Conservation (phyloP, 2,888 invertebrate genomes). For the Acanthopleura granulata region DNA sequence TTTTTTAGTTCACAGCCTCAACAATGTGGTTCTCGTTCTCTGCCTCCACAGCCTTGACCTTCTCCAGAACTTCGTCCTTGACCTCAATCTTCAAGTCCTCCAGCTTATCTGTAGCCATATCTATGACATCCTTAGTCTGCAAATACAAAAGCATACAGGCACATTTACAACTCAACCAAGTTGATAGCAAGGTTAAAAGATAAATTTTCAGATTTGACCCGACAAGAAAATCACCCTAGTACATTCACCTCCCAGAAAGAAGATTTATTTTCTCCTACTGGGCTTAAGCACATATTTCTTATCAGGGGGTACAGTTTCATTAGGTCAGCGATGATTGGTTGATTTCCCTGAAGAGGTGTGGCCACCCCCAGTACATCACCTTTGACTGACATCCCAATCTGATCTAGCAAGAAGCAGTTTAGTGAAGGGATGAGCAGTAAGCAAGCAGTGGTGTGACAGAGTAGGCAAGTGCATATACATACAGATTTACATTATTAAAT, state of each 20-base stretch:
- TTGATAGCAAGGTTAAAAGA: too few relatives aligned
- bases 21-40: slow-evolving; percentile 29
- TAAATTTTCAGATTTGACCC: too few relatives aligned
- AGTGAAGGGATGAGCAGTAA: slow-evolving; percentile 1
- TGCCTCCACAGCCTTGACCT: slow-evolving; percentile 27
- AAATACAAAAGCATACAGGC: neutral
- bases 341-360: neutral
- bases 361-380: neutral
- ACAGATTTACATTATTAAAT: too few relatives aligned
- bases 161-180: too few relatives aligned
- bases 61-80: slow-evolving; percentile 31
- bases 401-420: neutral
- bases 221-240: too few relatives aligned
- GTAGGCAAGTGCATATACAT: too few relatives aligned
- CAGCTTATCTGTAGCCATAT: slow-evolving; percentile 10
- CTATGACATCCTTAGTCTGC: neutral
- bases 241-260: too few relatives aligned
- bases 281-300: too few relatives aligned
- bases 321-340: too few relatives aligned
- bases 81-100: slow-evolving; percentile 23
- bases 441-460: neutral
- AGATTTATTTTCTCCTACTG: too few relatives aligned
- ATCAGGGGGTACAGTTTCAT: too few relatives aligned
- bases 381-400: neutral
- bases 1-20: slow-evolving; percentile 27